Conservation (phyloP, 2,888 invertebrate species). For the Macroteleia sp. region DNA sequence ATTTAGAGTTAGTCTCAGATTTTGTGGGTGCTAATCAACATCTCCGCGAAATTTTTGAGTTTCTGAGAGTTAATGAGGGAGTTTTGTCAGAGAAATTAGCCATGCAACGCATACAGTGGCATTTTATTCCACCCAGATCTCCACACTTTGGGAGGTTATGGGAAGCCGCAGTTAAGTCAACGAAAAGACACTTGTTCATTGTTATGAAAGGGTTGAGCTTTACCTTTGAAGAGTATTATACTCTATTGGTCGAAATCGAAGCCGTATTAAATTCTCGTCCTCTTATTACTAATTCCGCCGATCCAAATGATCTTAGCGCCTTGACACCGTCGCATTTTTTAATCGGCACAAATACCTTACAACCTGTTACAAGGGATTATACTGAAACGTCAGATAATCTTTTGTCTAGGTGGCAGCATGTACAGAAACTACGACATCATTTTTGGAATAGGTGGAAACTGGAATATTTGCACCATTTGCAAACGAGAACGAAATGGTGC, state of each 20-base stretch:
- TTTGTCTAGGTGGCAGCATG: conserved; percentile 54
- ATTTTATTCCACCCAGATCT: conserved; percentile 59
- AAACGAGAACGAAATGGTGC: conserved; percentile 58
- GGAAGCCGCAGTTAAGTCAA: conserved; percentile 64
- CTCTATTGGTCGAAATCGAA: conserved; percentile 69
- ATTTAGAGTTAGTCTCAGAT: conserved; percentile 17
- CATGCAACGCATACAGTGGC: conserved; percentile 8
- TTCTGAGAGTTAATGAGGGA: background rate
- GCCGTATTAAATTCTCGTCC: conserved; percentile 73
- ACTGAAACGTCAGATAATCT: conserved; percentile 16
- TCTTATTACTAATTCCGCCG: conserved; percentile 66
- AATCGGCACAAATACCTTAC: conserved; percentile 54
- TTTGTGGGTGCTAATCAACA: conserved; percentile 10
- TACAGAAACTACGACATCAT: conserved; percentile 48
- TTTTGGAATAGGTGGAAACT: conserved; percentile 54
- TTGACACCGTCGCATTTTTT: conserved; percentile 75
- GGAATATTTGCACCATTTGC: conserved; percentile 53
- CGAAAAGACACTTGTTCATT: conserved; percentile 38
- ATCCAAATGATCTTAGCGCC: conserved; percentile 65
- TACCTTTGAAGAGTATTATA: conserved; percentile 62
- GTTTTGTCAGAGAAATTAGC: background rate
- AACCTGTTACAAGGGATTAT: background rate
- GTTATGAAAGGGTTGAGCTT: conserved; percentile 10
- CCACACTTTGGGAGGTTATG: conserved; percentile 66
- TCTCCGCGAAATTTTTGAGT: background rate